Evolutionary conservation across 1,140 invertebrate genomes (phyloP), one percentile per base, ranked within the genome.

Genomic region (Thaumetopoea pityocampa): DNA sequence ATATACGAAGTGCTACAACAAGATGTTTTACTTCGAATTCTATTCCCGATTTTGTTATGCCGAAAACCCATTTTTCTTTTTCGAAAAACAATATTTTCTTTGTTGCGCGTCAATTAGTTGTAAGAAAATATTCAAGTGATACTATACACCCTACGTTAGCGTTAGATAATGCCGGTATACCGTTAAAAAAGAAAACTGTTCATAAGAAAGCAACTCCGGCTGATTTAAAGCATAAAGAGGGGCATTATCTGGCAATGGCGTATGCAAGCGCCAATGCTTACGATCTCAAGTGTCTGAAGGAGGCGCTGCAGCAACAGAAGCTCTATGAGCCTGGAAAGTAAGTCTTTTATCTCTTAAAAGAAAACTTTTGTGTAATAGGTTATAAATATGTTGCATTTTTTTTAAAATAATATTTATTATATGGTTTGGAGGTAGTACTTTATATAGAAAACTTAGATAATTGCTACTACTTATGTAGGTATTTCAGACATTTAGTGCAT

Each of bases 261-360:
- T 84, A 80, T 22, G 77, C 73, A 14, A 84, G 77, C n/a, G 80
- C 80, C 0, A 65, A 80, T 56, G 53, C 64, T 0, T 84, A 81
- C 40, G 71, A 84, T 40, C 44, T 84, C 10, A 81, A 74, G 35
- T 52, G 59, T 41, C 23, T 84, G 16, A 72, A 67, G 28, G 69
- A 81, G 16, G 77, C 67, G 1, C 47, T 84, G 16, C 33, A 74
- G 6, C 56, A 74, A 17, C 77, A 84, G 59, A 84, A 81, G 53
- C 60, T 84, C 3, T 84, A 84, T 34, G 71, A 81, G 36, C 77
- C 80, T 3, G 77, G 67, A 57, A 77, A 42, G 80, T 84, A 68
- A 76, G 76, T 26, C 35, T 62, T 52, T 51, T 19, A 24, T 40
- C n/a, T n/a, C n/a, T n/a, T n/a, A n/a, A n/a, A n/a, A n/a, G n/a